Conservation (phyloP, 2,797 vertebrate genomes). For the Lerista edwardsae region DNA sequence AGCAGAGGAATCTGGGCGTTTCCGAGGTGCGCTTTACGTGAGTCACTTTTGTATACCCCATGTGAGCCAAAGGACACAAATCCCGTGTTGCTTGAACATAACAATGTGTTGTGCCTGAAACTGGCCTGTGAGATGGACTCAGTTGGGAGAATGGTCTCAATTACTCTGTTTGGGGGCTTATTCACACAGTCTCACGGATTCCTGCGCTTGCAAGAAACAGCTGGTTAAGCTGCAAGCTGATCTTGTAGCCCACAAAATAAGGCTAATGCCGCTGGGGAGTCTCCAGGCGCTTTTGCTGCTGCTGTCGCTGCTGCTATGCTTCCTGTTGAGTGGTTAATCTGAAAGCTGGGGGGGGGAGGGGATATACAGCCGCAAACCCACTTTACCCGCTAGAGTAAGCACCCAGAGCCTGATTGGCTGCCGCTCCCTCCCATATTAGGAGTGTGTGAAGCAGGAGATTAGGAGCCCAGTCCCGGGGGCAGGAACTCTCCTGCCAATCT, state of each 20-base stretch:
- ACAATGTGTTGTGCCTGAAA: not conserved
- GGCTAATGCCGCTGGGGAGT: slow-evolving; percentile 32
- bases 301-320: slow-evolving; percentile 38
- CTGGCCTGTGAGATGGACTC: not conserved
- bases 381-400: slow-evolving; percentile 56
- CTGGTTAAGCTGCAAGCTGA: not conserved
- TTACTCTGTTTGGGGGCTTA: not conserved
- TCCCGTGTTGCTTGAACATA: not conserved
- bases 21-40: not conserved
- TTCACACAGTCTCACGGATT: fast-evolving
- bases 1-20: not conserved
- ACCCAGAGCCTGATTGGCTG: slow-evolving; percentile 48
- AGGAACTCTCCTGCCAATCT: slow-evolving; percentile 73
- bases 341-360: not conserved
- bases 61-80: not conserved
- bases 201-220: slow-evolving; percentile 12
- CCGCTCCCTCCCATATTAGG: slow-evolving; percentile 80
- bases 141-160: not conserved
- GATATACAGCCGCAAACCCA: slow-evolving; percentile 34
- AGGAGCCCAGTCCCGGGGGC: slow-evolving; percentile 57
- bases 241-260: slow-evolving; percentile 49
- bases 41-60: not conserved
- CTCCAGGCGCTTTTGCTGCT: slow-evolving; percentile 14
- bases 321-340: slow-evolving; percentile 37
- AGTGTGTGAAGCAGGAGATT: slow-evolving; percentile 71